Evolutionary conservation across 2,113 vertebrate genomes (phyloP).

Genomic region (Probosciger aterrimus): DNA sequence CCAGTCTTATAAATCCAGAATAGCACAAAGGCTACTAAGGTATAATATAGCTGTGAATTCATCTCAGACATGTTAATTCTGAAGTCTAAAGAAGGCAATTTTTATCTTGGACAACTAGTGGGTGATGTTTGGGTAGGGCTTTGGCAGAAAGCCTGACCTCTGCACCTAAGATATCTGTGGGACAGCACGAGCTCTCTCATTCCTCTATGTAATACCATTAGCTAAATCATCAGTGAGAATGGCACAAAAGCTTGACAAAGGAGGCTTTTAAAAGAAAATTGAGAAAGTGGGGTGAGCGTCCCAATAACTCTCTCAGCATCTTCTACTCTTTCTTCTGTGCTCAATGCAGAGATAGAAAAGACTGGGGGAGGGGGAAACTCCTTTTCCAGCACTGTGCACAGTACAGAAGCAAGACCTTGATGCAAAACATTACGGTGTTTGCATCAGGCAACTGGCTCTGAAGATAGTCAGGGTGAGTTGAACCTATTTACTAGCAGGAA

Average conservation of each 20-base stretch:
- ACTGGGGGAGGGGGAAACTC: neutral
- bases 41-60: neutral
- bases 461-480: slow-evolving; percentile 64
- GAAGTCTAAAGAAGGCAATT: neutral
- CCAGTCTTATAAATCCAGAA: neutral
- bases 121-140: neutral
- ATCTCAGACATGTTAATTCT: neutral
- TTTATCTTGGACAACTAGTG: neutral
- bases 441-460: slow-evolving; percentile 53
- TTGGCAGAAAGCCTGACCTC: neutral
- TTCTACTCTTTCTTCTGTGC: neutral
- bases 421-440: slow-evolving; percentile 55
- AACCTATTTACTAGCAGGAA: slow-evolving; percentile 10
- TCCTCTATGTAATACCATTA: neutral
- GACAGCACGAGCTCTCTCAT: neutral
- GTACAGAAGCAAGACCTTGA: slow-evolving; percentile 25
- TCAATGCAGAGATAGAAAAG: neutral
- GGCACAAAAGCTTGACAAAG: neutral
- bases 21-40: neutral
- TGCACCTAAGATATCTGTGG: neutral
- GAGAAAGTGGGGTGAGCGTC: neutral
- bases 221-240: neutral
- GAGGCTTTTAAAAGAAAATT: neutral
- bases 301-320: neutral
- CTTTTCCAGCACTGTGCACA: slow-evolving; percentile 42